Conservation (phyloP, 30 jellyfish, hydroid and myxozoan species). For the Mastigias papua region DNA sequence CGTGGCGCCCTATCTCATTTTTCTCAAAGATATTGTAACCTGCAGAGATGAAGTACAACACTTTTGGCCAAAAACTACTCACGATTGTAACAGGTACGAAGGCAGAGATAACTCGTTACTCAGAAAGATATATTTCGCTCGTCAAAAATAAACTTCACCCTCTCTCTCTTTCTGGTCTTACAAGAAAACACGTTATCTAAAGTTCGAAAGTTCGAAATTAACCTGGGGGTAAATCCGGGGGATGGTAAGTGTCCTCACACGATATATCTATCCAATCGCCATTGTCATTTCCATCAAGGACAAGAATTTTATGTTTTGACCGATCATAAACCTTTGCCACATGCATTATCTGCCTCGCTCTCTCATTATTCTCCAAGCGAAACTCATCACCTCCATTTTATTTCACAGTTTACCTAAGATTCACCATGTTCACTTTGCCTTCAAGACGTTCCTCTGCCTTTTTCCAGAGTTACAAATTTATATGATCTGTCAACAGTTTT, state of each 20-base stretch:
- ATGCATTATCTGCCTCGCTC: neutral
- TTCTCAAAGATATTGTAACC: neutral
- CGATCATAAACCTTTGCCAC: neutral
- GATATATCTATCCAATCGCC: neutral
- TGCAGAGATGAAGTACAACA: neutral
- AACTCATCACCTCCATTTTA: neutral
- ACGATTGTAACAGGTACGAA: too few species aligned
- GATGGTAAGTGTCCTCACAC: too few species aligned
- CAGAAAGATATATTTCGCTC: too few species aligned
- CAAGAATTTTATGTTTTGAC: neutral
- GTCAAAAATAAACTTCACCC: too few species aligned
- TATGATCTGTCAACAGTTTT: too few species aligned
- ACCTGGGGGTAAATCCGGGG: too few species aligned
- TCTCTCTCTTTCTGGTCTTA: too few species aligned
- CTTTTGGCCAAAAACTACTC: neutral
- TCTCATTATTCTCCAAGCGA: neutral
- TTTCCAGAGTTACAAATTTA: too few species aligned
- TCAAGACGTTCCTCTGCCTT: too few species aligned
- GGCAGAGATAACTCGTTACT: too few species aligned
- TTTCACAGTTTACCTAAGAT: neutral
- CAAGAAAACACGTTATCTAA: too few species aligned
- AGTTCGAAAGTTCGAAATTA: too few species aligned
- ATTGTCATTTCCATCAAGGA: neutral
- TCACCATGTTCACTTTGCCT: neutral
- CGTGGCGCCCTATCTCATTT: neutral